These are phyloP conservation scores for Pseudomyrmex dendroicus DNA, from an alignment of 1,140 invertebrate species.

Conservation along the genomic window DNA sequence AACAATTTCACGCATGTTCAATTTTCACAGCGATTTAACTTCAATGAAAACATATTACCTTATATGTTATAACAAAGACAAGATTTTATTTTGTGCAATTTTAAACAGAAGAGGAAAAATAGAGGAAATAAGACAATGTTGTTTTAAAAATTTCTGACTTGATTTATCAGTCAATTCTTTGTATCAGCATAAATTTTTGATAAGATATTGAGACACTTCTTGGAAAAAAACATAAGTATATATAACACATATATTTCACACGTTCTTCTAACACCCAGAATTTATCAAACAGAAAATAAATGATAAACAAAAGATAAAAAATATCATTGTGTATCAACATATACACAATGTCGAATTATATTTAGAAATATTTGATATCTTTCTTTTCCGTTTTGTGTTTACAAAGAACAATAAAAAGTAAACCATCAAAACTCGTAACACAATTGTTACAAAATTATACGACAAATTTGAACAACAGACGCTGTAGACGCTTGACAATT, in stretches of 20 bases:
- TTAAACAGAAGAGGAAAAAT: too few species aligned
- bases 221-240: too few species aligned
- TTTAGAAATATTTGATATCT: neutral
- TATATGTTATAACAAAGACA: too few species aligned
- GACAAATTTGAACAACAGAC: neutral
- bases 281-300: neutral
- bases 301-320: neutral
- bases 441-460: neutral
- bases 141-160: neutral
- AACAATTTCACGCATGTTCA: too few species aligned
- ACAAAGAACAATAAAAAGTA: neutral
- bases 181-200: too few species aligned
- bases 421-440: neutral
- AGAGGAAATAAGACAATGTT: neutral
- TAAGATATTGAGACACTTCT: too few species aligned
- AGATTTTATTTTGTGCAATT: too few species aligned
- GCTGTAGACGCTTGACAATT: neutral
- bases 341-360: slow-evolving; percentile 14
- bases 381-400: neutral
- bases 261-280: too few species aligned
- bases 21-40: too few species aligned
- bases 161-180: neutral
- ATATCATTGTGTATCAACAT: slow-evolving; percentile 27
- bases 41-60: too few species aligned
- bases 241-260: too few species aligned